phyloP scores from a whole-genome alignment of 2,797 vertebrate species.

The Schizopygopsis pylzovi region DNA sequence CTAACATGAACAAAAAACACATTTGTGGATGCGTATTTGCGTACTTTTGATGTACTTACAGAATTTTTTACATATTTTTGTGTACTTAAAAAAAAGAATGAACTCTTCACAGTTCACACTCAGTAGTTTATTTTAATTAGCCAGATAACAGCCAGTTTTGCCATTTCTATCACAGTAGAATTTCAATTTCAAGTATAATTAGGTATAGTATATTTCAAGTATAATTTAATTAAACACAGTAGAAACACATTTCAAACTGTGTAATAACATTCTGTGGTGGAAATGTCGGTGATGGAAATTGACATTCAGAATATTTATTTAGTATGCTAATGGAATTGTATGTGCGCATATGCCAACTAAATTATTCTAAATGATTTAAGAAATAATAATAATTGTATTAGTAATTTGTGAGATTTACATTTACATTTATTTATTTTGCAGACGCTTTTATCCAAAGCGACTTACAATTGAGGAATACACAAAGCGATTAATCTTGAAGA shows the following conservation, averaged over 20 bases:
- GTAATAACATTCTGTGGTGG: neutral
- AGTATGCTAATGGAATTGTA: neutral
- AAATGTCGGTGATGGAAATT: neutral
- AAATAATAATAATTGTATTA: neutral
- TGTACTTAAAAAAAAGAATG: neutral
- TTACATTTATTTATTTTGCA: no score
- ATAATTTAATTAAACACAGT: no score
- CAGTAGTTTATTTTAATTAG: neutral
- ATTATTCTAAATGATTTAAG: neutral
- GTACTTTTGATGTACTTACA: neutral
- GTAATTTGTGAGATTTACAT: neutral
- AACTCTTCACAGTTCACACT: neutral
- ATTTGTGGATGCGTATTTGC: neutral
- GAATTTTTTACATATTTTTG: neutral
- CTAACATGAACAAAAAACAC: neutral
- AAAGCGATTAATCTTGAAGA: no score
- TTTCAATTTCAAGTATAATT: no score
- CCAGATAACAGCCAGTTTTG: neutral
- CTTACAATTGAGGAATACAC: no score
- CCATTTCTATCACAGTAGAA: neutral
- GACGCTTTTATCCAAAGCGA: no score
- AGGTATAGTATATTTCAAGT: no score
- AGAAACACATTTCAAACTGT: neutral
- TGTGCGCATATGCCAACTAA: neutral
- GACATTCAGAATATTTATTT: neutral